These are phyloP conservation scores for Salmo trutta DNA, from an alignment of 2,797 vertebrate genomes.

Conservation along the genomic window DNA sequence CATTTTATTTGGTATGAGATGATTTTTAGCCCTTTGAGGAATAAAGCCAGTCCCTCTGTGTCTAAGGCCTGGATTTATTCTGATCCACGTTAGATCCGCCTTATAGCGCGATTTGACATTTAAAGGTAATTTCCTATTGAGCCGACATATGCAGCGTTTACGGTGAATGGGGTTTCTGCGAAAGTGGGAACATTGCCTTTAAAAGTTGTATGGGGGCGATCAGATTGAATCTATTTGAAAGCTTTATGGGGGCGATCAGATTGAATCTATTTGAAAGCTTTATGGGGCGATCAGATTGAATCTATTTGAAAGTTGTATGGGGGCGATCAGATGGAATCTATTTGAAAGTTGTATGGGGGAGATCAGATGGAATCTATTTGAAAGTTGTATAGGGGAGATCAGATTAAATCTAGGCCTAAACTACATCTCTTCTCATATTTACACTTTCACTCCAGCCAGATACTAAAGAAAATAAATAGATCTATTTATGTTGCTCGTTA, in stretches of 20 bases:
- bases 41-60: slow-evolving; percentile 29
- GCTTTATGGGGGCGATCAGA: background rate
- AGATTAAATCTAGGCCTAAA: background rate
- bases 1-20: slow-evolving; percentile 59
- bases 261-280: background rate
- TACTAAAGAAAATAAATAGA: slow-evolving; percentile 49
- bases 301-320: too few species aligned
- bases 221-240: too few species aligned
- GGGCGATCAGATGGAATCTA: background rate
- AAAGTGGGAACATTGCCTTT: slow-evolving; percentile 20
- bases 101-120: background rate
- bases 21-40: slow-evolving; percentile 8
- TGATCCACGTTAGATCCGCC: background rate
- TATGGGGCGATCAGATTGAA: background rate
- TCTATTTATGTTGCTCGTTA: slow-evolving; percentile 43
- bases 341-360: too few species aligned
- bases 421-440: slow-evolving; percentile 59
- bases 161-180: background rate
- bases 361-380: background rate
- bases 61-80: background rate
- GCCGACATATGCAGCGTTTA: background rate
- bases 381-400: background rate
- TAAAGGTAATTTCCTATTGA: background rate
- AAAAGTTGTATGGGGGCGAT: slow-evolving; percentile 10
- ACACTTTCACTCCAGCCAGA: slow-evolving; percentile 60